Conservation (phyloP, 2,888 invertebrate genomes). For the Synanthedon tipuliformis region DNA sequence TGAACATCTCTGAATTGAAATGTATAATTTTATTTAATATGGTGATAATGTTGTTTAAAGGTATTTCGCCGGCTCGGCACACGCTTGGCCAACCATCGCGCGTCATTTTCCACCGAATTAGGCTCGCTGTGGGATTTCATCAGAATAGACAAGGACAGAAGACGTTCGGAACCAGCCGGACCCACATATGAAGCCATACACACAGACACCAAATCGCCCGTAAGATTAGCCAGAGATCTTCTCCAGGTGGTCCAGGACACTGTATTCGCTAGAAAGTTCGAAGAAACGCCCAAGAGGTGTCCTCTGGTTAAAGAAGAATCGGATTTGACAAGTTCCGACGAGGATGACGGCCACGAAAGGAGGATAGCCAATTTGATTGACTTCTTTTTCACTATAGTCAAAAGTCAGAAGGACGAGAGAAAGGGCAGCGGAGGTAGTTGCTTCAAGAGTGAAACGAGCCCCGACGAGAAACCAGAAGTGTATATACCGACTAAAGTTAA, state of each 20-base stretch:
- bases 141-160: conserved; percentile 38
- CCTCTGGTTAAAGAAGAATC: conserved; percentile 60
- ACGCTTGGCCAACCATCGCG: conserved; percentile 54
- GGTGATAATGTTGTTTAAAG: conserved; percentile 21
- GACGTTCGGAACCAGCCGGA: conserved; percentile 42
- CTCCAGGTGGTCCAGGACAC: conserved; percentile 62
- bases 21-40: conserved; percentile 1
- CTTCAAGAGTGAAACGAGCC: conserved; percentile 50
- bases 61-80: conserved; percentile 56
- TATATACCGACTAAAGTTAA: conserved; percentile 42
- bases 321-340: conserved; percentile 45
- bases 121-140: conserved; percentile 63
- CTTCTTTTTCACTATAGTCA: conserved; percentile 64
- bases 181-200: conserved; percentile 36
- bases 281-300: conserved; percentile 43
- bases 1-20: background rate
- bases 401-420: conserved; percentile 54
- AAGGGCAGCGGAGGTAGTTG: conserved; percentile 57
- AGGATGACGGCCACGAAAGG: conserved; percentile 48
- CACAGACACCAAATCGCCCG: conserved; percentile 40
- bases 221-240: conserved; percentile 49
- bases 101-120: conserved; percentile 52
- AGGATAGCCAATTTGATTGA: conserved; percentile 60
- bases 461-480: conserved; percentile 31
- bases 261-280: conserved; percentile 41